Evolutionary conservation across 2,888 invertebrate genomes (phyloP), one percentile per base, ranked within the genome.

Genomic region (Pseudococcus longispinus): DNA sequence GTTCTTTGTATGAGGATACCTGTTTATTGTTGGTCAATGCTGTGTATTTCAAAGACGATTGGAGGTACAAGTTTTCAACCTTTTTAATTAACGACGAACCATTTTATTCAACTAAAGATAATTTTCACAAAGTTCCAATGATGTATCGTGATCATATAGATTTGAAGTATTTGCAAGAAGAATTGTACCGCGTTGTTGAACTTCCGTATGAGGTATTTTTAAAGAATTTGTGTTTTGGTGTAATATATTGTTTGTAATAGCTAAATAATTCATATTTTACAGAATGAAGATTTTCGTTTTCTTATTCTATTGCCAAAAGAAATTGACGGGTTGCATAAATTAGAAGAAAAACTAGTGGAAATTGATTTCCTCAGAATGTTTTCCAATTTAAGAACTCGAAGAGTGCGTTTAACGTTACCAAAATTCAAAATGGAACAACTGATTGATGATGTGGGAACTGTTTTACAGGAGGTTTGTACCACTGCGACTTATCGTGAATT

Each of bases 21-120:
- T 92, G 94, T 84, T 91, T 96, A 87, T 94, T 97, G 2, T 92
- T 97, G 6, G 93, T 96, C 2, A 97, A 96, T 90, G 96, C 96
- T 0, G 93, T 97, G 20, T 96, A 96, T 90, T 97, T 97, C 91
- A 96, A 96, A 92, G 95, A 95, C 2, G 92, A 92, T 51, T 97
- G 97, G 96, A 90, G 91, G 77, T 90, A 92, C 46, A 92, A 94
- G 89, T 98, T 97, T 90, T 89, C 89, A 32, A 37, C 20, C 13
- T 51, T 20, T 20, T 46, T 89, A 2, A 97, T 97, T 0, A 89
- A 88, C 20, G 91, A 93, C 0, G 92, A 91, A 85, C 92, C 93
- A 1, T 98, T 98, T 91, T 92, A 93, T 89, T 88, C 94, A 15
- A 92, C 92, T 60, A 90, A 90, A 18, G 91, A 90, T 0, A 92